These are phyloP conservation scores for Excalfactoria chinensis DNA, from an alignment of 2,113 vertebrate species.

Conservation along the genomic window DNA sequence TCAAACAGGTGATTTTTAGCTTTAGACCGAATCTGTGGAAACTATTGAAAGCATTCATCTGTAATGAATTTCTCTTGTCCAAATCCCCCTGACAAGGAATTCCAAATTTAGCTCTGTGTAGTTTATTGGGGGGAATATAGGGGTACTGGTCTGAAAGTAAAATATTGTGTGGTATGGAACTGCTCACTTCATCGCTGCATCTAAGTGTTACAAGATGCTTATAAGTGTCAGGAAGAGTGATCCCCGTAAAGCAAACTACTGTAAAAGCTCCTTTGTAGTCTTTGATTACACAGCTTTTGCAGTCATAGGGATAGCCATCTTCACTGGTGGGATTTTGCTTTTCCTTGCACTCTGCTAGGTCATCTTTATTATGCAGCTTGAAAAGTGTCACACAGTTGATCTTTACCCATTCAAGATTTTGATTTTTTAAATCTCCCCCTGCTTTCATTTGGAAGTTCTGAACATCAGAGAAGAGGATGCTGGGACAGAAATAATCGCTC, in stretches of 20 bases:
- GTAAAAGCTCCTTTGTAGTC: background rate
- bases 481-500: background rate
- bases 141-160: background rate
- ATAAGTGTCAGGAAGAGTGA: background rate
- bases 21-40: background rate
- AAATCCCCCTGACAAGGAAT: background rate
- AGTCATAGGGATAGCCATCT: background rate
- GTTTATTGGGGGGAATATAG: background rate
- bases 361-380: background rate
- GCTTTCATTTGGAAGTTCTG: background rate
- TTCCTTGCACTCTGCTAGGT: background rate
- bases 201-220: background rate
- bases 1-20: background rate
- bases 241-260: background rate
- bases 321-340: background rate
- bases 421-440: conserved; percentile 14
- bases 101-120: background rate
- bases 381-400: background rate
- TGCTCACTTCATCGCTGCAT: fast-evolving
- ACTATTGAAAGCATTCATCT: background rate
- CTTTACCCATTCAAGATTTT: background rate
- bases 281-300: background rate
- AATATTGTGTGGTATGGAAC: background rate
- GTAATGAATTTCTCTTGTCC: background rate
- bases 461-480: background rate